phyloP scores from a whole-genome alignment of 23 tunicate species.

The Styela clava region DNA sequence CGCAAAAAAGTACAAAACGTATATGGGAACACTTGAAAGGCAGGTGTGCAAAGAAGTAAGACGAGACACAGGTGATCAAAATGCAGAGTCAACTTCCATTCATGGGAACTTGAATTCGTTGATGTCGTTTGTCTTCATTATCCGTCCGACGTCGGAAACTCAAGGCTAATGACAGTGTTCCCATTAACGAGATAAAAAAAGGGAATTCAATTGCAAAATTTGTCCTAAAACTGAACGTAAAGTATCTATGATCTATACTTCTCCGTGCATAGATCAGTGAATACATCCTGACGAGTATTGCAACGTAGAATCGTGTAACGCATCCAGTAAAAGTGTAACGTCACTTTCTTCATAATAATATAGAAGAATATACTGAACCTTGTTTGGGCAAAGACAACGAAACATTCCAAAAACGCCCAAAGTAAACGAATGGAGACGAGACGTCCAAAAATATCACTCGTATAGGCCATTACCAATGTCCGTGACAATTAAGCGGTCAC shows the following conservation, averaged over 20 bases:
- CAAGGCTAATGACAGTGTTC: not conserved
- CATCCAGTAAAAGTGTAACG: too few relatives aligned
- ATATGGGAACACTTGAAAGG: not conserved
- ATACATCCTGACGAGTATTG: too few relatives aligned
- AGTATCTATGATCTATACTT: too few relatives aligned
- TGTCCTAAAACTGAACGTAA: too few relatives aligned
- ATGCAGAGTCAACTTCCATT: not conserved
- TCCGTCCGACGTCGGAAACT: not conserved
- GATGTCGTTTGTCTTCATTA: not conserved
- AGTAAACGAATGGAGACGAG: not conserved
- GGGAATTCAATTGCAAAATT: too few relatives aligned
- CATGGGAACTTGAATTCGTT: not conserved
- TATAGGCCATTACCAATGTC: not conserved
- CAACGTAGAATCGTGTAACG: too few relatives aligned
- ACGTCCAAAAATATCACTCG: not conserved
- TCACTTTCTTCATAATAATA: too few relatives aligned
- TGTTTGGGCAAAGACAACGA: too few relatives aligned
- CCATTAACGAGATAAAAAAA: not conserved
- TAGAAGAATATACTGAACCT: too few relatives aligned
- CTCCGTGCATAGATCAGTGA: too few relatives aligned
- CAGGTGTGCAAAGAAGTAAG: not conserved
- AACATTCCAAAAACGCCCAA: not conserved
- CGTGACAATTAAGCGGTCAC: not conserved
- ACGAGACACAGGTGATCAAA: not conserved
- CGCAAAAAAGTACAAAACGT: too few relatives aligned